Evolutionary conservation across 2,113 vertebrate genomes (phyloP).

Genomic region (Oreochromis tanganicae): DNA sequence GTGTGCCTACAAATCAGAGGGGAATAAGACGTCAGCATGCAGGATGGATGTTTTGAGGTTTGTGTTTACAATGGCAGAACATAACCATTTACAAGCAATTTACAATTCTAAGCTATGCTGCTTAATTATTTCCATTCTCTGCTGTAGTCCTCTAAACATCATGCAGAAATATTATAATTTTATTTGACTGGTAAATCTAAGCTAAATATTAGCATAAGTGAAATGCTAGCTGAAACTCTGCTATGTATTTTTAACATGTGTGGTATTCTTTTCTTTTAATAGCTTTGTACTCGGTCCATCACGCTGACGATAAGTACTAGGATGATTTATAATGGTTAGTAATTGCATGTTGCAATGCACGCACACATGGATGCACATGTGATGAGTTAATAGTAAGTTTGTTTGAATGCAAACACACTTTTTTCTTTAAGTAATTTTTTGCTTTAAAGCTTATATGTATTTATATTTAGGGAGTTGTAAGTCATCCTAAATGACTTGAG

Average conservation of each 20-base stretch:
- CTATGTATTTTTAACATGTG: background rate
- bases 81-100: background rate
- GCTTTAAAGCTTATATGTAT: background rate
- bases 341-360: background rate
- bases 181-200: background rate
- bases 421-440: background rate
- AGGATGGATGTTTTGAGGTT: slow-evolving; percentile 5
- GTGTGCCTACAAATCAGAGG: slow-evolving; percentile 20
- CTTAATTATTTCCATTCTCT: background rate
- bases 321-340: background rate
- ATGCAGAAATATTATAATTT: background rate
- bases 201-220: background rate
- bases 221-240: background rate
- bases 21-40: slow-evolving; percentile 22
- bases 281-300: background rate
- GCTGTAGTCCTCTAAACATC: background rate
- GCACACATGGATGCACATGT: background rate
- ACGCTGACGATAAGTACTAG: accelerated
- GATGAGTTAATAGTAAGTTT: background rate
- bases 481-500: background rate
- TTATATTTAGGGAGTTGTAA: background rate
- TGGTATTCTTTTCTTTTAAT: background rate
- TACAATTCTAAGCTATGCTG: background rate
- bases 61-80: background rate
- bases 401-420: background rate